phyloP scores from a whole-genome alignment of 2,113 vertebrate species.

The Lamprologus ornatipinnis region DNA sequence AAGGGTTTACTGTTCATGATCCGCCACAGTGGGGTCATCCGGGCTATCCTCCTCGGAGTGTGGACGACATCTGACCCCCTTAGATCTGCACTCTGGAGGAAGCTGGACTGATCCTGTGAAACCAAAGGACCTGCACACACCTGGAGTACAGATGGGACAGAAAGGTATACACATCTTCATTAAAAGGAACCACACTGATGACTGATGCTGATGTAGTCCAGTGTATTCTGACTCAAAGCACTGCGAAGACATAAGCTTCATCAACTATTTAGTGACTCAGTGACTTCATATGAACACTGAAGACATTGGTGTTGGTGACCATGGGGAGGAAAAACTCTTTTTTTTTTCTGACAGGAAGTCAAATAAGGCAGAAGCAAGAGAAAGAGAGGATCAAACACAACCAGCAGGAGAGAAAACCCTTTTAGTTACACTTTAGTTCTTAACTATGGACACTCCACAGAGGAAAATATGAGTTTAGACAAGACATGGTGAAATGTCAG shows the following conservation, averaged over 20 bases:
- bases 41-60: constrained; percentile 30
- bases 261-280: neutral
- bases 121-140: constrained; percentile 41
- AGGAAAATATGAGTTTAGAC: neutral
- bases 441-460: neutral
- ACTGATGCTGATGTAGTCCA: neutral
- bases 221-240: neutral
- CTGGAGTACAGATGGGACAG: constrained; percentile 7
- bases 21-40: constrained; percentile 75
- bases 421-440: neutral
- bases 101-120: neutral
- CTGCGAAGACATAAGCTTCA: neutral
- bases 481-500: neutral
- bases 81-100: neutral
- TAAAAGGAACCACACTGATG: neutral
- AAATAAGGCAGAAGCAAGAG: neutral
- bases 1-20: constrained; percentile 72
- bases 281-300: neutral
- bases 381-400: neutral
- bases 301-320: neutral
- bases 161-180: neutral
- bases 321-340: neutral
- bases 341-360: neutral
- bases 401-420: neutral
- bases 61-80: neutral